Conservation (phyloP, 2,888 invertebrate genomes). For the Idaea straminata region DNA sequence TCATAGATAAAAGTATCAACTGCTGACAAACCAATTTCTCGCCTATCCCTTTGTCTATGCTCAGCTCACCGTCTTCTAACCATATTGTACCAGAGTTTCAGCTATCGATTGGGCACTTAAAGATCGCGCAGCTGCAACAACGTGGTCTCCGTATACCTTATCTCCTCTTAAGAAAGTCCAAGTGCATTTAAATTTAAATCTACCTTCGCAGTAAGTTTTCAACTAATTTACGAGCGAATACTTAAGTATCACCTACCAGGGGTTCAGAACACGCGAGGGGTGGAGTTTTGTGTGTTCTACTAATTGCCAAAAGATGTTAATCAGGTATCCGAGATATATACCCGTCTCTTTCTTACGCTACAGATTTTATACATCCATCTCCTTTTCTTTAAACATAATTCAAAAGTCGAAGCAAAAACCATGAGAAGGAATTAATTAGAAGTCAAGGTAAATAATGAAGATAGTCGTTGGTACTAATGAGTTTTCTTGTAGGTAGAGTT, state of each 20-base stretch:
- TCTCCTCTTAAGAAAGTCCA: constrained; percentile 52
- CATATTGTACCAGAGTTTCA: too few relatives aligned
- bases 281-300: constrained; percentile 83
- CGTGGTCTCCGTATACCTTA: constrained; percentile 51
- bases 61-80: too few relatives aligned
- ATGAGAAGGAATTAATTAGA: constrained; percentile 81
- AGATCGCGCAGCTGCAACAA: not conserved
- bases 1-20: too few relatives aligned
- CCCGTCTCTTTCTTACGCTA: constrained; percentile 42
- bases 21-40: too few relatives aligned
- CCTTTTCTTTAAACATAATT: constrained; percentile 66
- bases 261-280: constrained; percentile 77
- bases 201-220: constrained; percentile 76
- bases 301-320: constrained; percentile 83
- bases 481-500: constrained; percentile 60
- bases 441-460: constrained; percentile 79
- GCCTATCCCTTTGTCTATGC: too few relatives aligned
- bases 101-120: too few relatives aligned
- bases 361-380: constrained; percentile 37
- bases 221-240: constrained; percentile 78
- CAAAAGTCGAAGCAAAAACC: constrained; percentile 79
- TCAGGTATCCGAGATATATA: constrained; percentile 66
- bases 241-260: constrained; percentile 78
- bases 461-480: constrained; percentile 76
- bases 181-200: constrained; percentile 71